Base-by-base conservation (phyloP, 2,888 invertebrate species). In the Mythimna albipuncta region DNA sequence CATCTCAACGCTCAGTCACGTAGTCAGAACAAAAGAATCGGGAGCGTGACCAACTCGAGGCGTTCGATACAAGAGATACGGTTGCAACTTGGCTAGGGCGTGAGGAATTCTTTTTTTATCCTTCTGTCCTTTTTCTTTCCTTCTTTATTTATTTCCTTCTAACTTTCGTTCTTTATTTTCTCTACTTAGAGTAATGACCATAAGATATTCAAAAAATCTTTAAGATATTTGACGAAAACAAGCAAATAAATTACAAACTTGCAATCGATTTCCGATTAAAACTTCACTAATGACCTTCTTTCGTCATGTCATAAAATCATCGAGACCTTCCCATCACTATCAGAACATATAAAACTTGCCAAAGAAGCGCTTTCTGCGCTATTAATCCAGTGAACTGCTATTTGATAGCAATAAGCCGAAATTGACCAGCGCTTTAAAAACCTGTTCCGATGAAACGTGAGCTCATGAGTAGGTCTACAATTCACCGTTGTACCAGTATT, bases 361-460 rank as follows among this genome's bases (percentile, higher is more conserved):
- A 32, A n/a, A 69, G n/a, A n/a, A 62, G 62, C 62, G 67, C 32
- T 74, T 74, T n/a, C 35, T 9, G 62, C 50, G 26, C 62, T 74
- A 44, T n/a, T 74, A 58, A 63, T 74, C 35, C 26, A 58, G 19
- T 21, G 38, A 52, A 75, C 58, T 64, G 52, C 6, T 47, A 47
- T 47, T 47, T 64, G 44, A 75, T 54, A 75, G 44, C 52, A 69
- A 69, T 64, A 69, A 44, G 19, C 44, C 4, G 13, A 32, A 75
- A 54, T 64, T 75, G 58, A n/a, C 2, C 41, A 62, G 71, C 16
- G 50, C 32, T 76, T 70, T 21, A 32, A 58, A 70, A 62, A 47
- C 26, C 61, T 57, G 44, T 71, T 76, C 11, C 9, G 2, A 19
- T 38, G 55, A 62, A 71, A 76, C 57, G 26, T 50, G 26, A 62